Evolutionary conservation across 2,888 invertebrate species (phyloP).

Genomic region (Rambutsinella grinnellia): DNA sequence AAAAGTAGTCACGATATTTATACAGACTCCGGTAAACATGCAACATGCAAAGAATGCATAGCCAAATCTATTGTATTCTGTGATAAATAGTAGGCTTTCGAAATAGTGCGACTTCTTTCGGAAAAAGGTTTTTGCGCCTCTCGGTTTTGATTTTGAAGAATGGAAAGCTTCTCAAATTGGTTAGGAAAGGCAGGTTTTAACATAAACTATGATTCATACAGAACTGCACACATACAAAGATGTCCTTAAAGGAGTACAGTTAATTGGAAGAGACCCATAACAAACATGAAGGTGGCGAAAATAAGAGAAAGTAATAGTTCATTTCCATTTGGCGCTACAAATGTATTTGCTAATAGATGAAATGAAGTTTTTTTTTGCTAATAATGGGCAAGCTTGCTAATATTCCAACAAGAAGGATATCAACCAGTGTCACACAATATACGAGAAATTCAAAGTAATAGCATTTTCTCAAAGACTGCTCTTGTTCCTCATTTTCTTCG

Average conservation of each 20-base stretch:
- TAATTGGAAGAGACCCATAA: background rate
- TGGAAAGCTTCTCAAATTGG: no score
- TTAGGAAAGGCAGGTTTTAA: background rate
- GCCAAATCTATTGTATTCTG: background rate
- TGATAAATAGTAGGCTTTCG: background rate
- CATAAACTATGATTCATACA: background rate
- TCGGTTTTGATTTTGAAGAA: background rate
- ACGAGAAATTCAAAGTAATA: background rate
- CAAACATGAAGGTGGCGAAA: background rate
- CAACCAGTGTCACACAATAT: background rate
- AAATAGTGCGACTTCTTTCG: background rate
- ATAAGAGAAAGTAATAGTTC: background rate
- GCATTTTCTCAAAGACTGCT: no score
- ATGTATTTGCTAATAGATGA: background rate
- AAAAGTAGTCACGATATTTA: background rate
- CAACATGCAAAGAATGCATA: background rate
- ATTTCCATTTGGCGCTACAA: background rate
- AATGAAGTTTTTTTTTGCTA: background rate
- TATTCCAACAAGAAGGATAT: background rate
- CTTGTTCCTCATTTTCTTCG: no score
- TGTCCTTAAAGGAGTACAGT: background rate
- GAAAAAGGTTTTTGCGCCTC: background rate
- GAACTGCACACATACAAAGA: background rate
- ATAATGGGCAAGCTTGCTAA: background rate
- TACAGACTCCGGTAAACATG: background rate